Evolutionary conservation across 2,113 vertebrate species (phyloP), one percentile per base, ranked within the genome.

Genomic region (Hoplias malabaricus): DNA sequence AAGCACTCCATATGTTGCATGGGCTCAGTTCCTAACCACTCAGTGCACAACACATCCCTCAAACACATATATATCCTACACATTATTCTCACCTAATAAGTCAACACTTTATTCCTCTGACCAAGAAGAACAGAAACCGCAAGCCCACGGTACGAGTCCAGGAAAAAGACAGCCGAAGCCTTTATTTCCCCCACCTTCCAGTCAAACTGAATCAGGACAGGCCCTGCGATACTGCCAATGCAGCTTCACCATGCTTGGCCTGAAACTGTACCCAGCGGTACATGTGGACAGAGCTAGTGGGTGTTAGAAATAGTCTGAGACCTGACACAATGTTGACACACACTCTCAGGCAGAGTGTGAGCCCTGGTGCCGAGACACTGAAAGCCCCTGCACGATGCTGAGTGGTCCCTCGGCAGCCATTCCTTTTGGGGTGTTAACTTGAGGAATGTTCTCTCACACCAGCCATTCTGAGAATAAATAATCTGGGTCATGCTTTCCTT

Each of bases 1-100:
- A 84, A 81, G 61, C 77, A 87, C 83, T 80, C 83, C 88, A 88
- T 76, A 84, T 87, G 85, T 87, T 80, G 75, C 66, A 81, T 27
- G 74, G 84, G 83, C 85, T 82, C 38, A 34, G 33, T 38, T 86
- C 80, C 85, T 54, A 81, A 88, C 87, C 89, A 68, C 76, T 80
- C 70, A 62, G 66, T 69, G 70, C 75, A 86, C 83, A 88, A 83
- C 57, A 84, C 71, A 48, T 34, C 79, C 77, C 42, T 63, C 54
- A 53, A 61, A 80, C 79, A 86, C 75, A 83, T 56, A 69, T 83
- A n/a, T n/a, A n/a, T 86, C 84, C 84, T 79, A 36, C 83, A 87
- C 43, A 77, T 82, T 84, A 87, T 73, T 90, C 82, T 87, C 83
- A 90, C 83, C 83, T 87, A 89, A 90, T 90, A 90, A 90, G 83